Conservation (phyloP, 2,113 vertebrate genomes). For the Eolophus roseicapilla region DNA sequence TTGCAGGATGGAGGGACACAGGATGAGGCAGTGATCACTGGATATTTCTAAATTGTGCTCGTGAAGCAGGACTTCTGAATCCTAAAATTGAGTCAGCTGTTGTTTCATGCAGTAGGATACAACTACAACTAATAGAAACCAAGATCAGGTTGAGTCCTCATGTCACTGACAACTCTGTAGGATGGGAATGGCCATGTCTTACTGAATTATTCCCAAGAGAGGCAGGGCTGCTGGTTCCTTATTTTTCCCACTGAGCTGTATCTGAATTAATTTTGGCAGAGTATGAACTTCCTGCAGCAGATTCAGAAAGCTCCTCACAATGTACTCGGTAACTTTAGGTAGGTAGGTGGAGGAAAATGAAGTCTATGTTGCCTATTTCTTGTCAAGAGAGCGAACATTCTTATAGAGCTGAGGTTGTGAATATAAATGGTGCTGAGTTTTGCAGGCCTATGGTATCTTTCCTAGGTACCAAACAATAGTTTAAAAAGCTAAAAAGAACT, state of each 20-base stretch:
- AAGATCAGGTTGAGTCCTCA: neutral
- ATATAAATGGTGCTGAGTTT: neutral
- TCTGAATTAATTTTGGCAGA: neutral
- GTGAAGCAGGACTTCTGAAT: neutral
- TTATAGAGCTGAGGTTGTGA: neutral
- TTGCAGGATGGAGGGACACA: neutral
- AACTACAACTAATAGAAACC: neutral
- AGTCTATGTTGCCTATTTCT: neutral
- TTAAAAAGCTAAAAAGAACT: neutral
- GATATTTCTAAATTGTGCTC: neutral
- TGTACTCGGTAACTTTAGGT: neutral
- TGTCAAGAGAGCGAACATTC: neutral
- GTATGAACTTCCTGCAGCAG: neutral
- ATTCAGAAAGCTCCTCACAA: neutral
- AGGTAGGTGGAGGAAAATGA: neutral
- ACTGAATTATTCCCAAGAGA: neutral
- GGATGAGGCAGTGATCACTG: neutral
- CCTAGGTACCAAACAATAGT: neutral
- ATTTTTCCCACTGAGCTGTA: neutral
- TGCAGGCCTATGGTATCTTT: neutral
- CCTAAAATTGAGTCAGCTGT: neutral
- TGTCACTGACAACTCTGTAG: neutral
- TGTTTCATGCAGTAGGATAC: neutral
- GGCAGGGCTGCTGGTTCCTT: accelerated
- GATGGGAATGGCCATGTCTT: neutral